These are phyloP conservation scores for Pheosia tremula DNA, from an alignment of 2,888 invertebrate genomes.

Conservation along the genomic window DNA sequence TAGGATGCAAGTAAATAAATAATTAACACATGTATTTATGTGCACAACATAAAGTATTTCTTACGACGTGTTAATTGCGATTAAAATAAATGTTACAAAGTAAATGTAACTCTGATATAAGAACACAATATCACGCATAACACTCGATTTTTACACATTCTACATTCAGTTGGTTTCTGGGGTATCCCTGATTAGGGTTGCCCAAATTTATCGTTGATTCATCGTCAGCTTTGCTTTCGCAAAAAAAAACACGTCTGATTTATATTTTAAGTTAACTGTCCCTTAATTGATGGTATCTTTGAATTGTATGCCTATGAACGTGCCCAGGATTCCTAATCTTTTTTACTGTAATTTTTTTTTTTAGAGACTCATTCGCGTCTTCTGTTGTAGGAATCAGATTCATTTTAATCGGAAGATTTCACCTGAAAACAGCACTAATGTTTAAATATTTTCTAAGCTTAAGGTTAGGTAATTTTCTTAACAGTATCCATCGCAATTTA, in stretches of 20 bases:
- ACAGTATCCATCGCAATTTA: no score
- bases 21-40: no score
- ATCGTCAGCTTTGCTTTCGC: background rate
- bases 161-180: background rate
- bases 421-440: no score
- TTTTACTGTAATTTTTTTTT: background rate
- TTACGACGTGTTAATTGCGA: no score
- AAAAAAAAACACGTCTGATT: background rate
- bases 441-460: no score
- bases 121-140: background rate
- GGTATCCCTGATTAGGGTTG: background rate
- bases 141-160: background rate
- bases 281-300: background rate
- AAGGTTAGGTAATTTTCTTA: no score
- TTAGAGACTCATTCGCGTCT: background rate
- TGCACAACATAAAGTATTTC: no score
- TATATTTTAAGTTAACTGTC: background rate
- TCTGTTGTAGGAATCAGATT: background rate
- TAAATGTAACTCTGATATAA: no score
- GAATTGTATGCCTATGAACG: background rate
- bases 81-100: no score
- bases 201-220: background rate
- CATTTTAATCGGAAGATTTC: background rate
- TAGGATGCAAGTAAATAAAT: no score
- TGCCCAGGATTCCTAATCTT: conserved; percentile 2